Conservation (phyloP, 2,888 invertebrate genomes). For the Apotomis betuletana region DNA sequence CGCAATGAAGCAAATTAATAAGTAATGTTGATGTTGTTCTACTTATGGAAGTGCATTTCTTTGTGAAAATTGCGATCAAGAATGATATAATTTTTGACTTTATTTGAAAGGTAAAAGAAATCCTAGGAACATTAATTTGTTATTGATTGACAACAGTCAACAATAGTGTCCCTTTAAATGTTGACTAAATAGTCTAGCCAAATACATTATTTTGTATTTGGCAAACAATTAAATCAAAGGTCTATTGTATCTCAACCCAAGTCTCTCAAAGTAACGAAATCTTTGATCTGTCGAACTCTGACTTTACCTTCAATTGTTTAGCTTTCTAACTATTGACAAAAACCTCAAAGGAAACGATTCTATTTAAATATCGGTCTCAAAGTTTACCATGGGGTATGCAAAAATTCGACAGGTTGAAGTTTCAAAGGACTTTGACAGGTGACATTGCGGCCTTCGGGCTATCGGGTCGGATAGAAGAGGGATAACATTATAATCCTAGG, state of each 20-base stretch:
- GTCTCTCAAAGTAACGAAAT: constrained; percentile 2
- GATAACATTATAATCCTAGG: background rate
- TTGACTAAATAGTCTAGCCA: background rate
- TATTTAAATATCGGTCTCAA: constrained; percentile 18
- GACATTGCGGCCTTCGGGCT: constrained; percentile 1
- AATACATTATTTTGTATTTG: background rate
- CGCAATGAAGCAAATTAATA: constrained; percentile 17
- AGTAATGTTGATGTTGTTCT: constrained; percentile 15
- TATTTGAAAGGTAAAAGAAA: too few species aligned
- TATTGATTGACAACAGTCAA: background rate
- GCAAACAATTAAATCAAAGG: background rate
- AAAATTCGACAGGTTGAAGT: constrained; percentile 17
- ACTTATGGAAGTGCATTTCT: constrained; percentile 4
- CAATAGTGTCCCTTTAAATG: too few species aligned
- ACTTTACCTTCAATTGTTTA: constrained; percentile 18
- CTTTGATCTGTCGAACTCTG: constrained; percentile 7
- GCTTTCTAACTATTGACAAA: constrained; percentile 14
- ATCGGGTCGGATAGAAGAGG: background rate
- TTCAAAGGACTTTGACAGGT: constrained; percentile 30
- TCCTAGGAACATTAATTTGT: background rate
- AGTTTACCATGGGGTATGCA: constrained; percentile 8
- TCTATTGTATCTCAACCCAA: background rate
- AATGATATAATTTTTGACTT: too few species aligned
- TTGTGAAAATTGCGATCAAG: background rate
- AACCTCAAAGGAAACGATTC: constrained; percentile 7